Conservation (phyloP, 2,113 vertebrate genomes). For the Calyptommatus sinebrachiatus region DNA sequence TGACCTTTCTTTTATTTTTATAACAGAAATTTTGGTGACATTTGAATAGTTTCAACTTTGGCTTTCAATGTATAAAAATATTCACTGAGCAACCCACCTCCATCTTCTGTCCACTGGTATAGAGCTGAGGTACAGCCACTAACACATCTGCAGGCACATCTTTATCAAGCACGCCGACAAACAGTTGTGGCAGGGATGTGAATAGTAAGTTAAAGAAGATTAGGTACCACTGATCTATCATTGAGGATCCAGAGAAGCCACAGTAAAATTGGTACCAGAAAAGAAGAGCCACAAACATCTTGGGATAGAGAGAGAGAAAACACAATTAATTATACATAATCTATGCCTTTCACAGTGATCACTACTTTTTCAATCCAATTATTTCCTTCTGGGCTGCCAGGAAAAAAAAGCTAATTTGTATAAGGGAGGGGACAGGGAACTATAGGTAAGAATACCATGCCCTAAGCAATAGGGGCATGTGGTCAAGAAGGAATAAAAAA, state of each 20-base stretch:
- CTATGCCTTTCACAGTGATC: background rate
- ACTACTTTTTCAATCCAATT: background rate
- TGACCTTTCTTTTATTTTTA: background rate
- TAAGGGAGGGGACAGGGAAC: background rate
- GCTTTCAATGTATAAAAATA: background rate
- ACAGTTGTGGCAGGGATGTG: slow-evolving; percentile 94
- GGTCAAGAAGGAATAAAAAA: no score
- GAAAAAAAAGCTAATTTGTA: background rate
- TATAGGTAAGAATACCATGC: no score
- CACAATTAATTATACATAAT: background rate
- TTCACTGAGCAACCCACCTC: slow-evolving; percentile 73
- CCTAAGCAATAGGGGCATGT: no score
- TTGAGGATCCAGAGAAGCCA: slow-evolving; percentile 93
- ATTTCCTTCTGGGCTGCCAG: background rate
- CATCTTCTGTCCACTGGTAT: slow-evolving; percentile 88
- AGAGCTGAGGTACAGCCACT: slow-evolving; percentile 87
- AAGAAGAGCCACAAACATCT: slow-evolving; percentile 97
- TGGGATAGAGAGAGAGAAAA: slow-evolving; percentile 30
- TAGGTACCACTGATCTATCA: slow-evolving; percentile 98
- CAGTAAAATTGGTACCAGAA: slow-evolving; percentile 99
- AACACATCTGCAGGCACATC: slow-evolving; percentile 85
- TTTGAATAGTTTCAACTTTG: background rate
- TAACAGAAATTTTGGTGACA: background rate
- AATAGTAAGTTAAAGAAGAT: slow-evolving; percentile 99
- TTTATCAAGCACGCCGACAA: slow-evolving; percentile 94